These are phyloP conservation scores for Lasiommata megera DNA, from an alignment of 2,888 invertebrate genomes.

Conservation along the genomic window DNA sequence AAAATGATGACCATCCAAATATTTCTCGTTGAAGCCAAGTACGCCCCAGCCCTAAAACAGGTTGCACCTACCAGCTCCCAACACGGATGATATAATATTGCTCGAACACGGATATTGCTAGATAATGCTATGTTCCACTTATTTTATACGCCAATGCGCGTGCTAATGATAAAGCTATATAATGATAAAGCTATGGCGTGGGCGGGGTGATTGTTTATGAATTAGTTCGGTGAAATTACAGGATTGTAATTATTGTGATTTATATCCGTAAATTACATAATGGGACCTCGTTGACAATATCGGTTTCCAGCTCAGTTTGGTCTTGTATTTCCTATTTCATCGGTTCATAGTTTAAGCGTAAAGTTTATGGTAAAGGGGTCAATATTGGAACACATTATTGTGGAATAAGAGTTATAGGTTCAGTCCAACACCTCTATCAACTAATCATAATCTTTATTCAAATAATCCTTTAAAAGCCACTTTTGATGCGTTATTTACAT, in stretches of 20 bases:
- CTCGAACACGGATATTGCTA: constrained; percentile 61
- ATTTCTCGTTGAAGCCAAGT: constrained; percentile 13
- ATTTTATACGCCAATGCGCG: constrained; percentile 52
- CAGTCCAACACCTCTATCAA: too few species aligned
- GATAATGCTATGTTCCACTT: constrained; percentile 62
- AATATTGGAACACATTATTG: too few species aligned
- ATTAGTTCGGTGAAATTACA: constrained; percentile 25
- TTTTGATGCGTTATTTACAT: too few species aligned
- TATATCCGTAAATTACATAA: background rate
- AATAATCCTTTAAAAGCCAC: too few species aligned
- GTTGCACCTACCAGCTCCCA: constrained; percentile 42
- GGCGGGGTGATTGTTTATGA: constrained; percentile 51
- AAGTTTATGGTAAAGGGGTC: too few species aligned
- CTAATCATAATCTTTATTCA: too few species aligned
- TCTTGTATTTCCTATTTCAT: background rate
- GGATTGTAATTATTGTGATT: constrained; percentile 5
- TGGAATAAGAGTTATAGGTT: too few species aligned
- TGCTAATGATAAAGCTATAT: constrained; percentile 54
- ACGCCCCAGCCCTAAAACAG: constrained; percentile 42
- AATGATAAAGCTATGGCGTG: constrained; percentile 43
- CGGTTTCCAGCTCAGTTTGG: too few species aligned
- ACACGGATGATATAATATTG: constrained; percentile 64
- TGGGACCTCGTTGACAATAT: background rate
- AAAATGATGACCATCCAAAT: background rate
- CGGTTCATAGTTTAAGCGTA: too few species aligned